These are phyloP conservation scores for Alethe diademata DNA, from an alignment of 2,113 vertebrate species.

Conservation along the genomic window DNA sequence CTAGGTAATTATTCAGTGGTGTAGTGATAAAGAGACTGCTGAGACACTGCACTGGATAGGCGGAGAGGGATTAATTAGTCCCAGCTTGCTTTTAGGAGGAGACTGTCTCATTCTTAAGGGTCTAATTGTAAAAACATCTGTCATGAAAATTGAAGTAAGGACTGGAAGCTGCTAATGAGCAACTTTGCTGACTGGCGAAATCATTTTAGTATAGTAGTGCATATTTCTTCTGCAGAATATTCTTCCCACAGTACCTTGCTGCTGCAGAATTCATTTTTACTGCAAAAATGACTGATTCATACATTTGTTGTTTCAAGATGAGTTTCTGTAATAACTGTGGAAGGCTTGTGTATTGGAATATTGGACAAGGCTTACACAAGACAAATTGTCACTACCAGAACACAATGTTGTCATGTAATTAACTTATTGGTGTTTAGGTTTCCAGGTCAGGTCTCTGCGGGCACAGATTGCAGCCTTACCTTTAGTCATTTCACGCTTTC, in stretches of 20 bases:
- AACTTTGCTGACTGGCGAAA: neutral
- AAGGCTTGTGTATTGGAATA: neutral
- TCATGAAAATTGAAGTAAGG: neutral
- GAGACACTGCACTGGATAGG: neutral
- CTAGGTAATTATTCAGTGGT: neutral
- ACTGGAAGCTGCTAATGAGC: neutral
- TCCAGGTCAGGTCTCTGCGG: neutral
- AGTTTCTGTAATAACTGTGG: neutral
- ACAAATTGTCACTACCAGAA: neutral
- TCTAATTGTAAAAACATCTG: slow-evolving; percentile 37
- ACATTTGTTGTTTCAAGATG: neutral
- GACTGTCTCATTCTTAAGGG: neutral
- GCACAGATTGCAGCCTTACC: neutral
- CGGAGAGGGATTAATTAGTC: slow-evolving; percentile 13
- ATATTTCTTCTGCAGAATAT: slow-evolving; percentile 4
- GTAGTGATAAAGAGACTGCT: neutral
- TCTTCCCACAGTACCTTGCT: neutral
- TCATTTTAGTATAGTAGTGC: neutral
- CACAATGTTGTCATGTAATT: neutral
- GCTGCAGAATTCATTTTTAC: neutral
- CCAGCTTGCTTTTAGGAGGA: neutral
- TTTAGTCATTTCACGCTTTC: neutral
- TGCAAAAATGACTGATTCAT: neutral
- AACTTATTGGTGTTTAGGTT: neutral
- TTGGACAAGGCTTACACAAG: neutral